Evolutionary conservation across 2,113 vertebrate genomes (phyloP).

Genomic region (Caranx melampygus): DNA sequence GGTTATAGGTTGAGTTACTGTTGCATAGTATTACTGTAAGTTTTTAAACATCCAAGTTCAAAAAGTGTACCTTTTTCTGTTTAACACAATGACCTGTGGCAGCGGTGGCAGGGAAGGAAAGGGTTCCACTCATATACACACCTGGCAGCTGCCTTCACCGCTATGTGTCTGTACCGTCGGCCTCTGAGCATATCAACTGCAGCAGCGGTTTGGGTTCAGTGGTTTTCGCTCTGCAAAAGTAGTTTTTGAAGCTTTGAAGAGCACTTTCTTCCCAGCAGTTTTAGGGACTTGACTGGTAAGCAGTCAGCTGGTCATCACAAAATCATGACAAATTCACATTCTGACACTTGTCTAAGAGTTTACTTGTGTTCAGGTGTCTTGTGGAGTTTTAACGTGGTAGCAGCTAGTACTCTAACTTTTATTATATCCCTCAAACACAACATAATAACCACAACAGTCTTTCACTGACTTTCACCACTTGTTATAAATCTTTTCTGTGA

Average conservation of each 20-base stretch:
- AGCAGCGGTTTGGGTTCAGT: slow-evolving; percentile 52
- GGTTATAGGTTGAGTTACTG: slow-evolving; percentile 27
- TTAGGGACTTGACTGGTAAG: slow-evolving; percentile 58
- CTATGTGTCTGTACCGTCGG: slow-evolving; percentile 32
- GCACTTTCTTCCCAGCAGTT: slow-evolving; percentile 43
- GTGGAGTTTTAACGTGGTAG: not conserved
- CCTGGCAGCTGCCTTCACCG: slow-evolving; percentile 40
- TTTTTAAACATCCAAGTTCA: slow-evolving; percentile 17
- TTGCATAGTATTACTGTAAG: slow-evolving; percentile 37
- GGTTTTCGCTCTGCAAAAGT: slow-evolving; percentile 58
- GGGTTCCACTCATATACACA: slow-evolving; percentile 37
- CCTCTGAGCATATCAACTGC: slow-evolving; percentile 40
- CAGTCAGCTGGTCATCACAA: slow-evolving; percentile 39
- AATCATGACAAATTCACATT: slow-evolving; percentile 52
- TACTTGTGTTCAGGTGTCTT: slow-evolving; percentile 9
- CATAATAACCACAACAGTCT: not conserved
- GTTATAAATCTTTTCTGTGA: not conserved
- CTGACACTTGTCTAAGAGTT: slow-evolving; percentile 7
- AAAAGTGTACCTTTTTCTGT: slow-evolving; percentile 33
- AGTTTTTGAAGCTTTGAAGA: slow-evolving; percentile 51
- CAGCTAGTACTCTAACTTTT: slow-evolving; percentile 5
- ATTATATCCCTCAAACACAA: not conserved
- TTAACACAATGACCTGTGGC: slow-evolving; percentile 37
- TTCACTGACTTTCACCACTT: not conserved
- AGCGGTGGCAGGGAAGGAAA: slow-evolving; percentile 20